A percentile compares a stretch with the other conserved stretches of the same genome.
Conservation (phyloP, 2,797 vertebrate genomes). For the Jordanella pulchra region DNA sequence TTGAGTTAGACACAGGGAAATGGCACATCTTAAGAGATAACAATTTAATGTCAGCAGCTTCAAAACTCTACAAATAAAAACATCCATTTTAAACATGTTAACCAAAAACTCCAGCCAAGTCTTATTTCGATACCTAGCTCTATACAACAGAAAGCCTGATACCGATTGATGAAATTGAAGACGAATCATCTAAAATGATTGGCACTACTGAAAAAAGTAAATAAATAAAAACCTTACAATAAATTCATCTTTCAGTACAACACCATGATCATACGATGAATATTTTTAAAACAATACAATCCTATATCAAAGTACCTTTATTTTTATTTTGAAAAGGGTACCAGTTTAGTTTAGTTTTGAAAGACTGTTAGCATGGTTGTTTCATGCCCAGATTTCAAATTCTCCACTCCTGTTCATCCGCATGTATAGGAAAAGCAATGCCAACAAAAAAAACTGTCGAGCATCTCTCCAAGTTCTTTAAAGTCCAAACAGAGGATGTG, state of each 20-base stretch:
- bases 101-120: conserved; percentile 5
- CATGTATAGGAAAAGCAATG: too few species aligned
- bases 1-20: neutral
- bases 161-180: too few species aligned
- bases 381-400: too few species aligned
- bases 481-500: too few species aligned
- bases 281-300: neutral
- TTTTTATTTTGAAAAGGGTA: neutral
- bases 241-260: neutral
- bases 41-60: neutral
- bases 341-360: neutral
- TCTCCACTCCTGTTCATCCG: too few species aligned
- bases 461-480: too few species aligned
- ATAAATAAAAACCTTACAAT: neutral
- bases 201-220: neutral
- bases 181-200: neutral
- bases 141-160: neutral
- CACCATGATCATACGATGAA: neutral
- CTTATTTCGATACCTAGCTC: neutral
- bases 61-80: conserved; percentile 5
- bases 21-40: conserved; percentile 3
- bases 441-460: too few species aligned
- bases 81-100: neutral
- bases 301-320: neutral
- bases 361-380: neutral